Base-by-base conservation (phyloP, 2,797 vertebrate genomes). In the Pipistrellus pipistrellus region DNA sequence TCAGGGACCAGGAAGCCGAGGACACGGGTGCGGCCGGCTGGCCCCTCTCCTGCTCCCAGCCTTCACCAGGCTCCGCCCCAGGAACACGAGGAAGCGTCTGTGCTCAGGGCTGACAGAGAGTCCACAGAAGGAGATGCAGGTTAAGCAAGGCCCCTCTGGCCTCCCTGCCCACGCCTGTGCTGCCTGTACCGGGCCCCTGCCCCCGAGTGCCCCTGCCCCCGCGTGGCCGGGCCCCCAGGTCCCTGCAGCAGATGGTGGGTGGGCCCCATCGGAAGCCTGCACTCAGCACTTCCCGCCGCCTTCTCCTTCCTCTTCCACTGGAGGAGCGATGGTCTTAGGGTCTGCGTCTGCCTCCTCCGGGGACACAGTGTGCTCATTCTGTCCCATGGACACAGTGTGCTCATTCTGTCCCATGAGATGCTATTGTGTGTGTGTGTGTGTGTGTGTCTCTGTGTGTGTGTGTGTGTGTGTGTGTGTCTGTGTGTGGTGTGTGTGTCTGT, bases 301-400 rank as follows among this genome's bases (percentile, higher is more conserved):
- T 48, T 20, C 32, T 15, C n/a, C 80, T 95, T 96, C 95, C 76
- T 38, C 86, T 95, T 95, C 95, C 92, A 44, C 86, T 94, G 81
- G 53, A 21, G 20, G 85, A 35, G n/a, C 13, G 85, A 35, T 66
- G 38, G 51, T 11, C 25, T 77, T 20, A 44, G 69, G 77, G 73
- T 57, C 21, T 8, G 12, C 1, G 1, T 35, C 55, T 62, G 73
- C 59, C 35, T 92, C 72, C 32, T 71, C 38, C 0, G 4, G 66
- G 62, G 62, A 81, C 81, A 75, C 9, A 3, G 27, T 6, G 20
- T 51, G 38, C 18, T 94, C 44, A 44, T 55, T 41, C 27, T 14
- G 8, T 17, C 75, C 44, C 44, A 4, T 6, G 59, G 62, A 81
- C 81, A 75, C 9, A 3, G 27, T 6, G 20, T 51, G 38, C 18